Evolutionary conservation across 2,797 vertebrate species (phyloP).

Genomic region (Girardinus metallicus): DNA sequence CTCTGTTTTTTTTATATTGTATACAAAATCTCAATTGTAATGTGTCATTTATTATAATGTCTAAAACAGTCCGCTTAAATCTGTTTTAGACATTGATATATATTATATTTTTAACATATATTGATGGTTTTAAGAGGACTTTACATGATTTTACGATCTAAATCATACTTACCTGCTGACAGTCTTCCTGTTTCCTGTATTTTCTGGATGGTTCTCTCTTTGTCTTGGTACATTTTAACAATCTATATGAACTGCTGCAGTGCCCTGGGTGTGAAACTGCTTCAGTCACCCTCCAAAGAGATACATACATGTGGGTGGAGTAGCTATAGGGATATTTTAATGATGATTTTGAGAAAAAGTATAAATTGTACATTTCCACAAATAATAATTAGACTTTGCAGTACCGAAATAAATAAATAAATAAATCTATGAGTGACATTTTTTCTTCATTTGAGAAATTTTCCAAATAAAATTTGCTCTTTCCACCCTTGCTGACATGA

Average conservation of each 20-base stretch:
- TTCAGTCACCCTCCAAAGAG: not conserved
- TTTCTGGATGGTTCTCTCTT: not conserved
- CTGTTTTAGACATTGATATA: no score
- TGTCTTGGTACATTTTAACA: not conserved
- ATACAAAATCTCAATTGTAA: conserved; percentile 28
- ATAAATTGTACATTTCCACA: not conserved
- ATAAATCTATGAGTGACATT: not conserved
- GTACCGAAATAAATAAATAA: not conserved
- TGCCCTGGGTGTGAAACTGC: not conserved
- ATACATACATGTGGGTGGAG: not conserved
- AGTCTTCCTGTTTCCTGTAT: not conserved
- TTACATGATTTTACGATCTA: not conserved
- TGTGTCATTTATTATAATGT: conserved; percentile 26
- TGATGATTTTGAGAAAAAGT: not conserved
- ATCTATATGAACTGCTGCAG: not conserved
- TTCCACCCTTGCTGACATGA: not conserved
- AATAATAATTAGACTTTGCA: not conserved
- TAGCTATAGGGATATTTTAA: not conserved
- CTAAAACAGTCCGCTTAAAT: not conserved
- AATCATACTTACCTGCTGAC: not conserved
- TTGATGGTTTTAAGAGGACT: not conserved
- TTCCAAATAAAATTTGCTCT: not conserved
- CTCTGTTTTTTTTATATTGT: conserved; percentile 32
- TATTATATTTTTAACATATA: no score
- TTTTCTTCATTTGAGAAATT: not conserved